Conservation (phyloP, 1,140 invertebrate genomes). For the Sarcophaga bullata region DNA sequence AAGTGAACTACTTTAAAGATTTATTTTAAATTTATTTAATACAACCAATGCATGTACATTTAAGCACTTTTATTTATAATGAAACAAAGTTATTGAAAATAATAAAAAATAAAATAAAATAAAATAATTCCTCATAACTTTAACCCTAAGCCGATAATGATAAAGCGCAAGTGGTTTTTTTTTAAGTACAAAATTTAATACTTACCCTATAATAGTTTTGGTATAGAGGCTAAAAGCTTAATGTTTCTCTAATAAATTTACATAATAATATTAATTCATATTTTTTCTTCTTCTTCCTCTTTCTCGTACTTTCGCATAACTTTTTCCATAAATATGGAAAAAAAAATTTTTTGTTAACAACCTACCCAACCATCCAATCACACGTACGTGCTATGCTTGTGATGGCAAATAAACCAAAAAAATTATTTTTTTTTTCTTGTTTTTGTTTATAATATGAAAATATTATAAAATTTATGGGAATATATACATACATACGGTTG, state of each 20-base stretch:
- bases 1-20: background rate
- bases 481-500: background rate
- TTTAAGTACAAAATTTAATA: background rate
- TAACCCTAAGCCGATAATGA: background rate
- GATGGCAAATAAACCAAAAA: background rate
- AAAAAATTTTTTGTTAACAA: background rate
- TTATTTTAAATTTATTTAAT: background rate
- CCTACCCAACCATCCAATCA: background rate
- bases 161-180: conserved; percentile 34
- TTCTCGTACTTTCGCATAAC: background rate
- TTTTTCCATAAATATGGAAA: background rate
- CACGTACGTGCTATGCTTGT: conserved; percentile 10
- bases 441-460: background rate
- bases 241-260: conserved; percentile 28
- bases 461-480: background rate
- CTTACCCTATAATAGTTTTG: background rate
- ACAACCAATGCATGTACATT: background rate
- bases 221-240: background rate
- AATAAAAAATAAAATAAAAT: background rate
- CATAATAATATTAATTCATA: conserved; percentile 36
- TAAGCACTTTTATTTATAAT: background rate
- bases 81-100: background rate
- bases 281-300: background rate
- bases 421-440: background rate
- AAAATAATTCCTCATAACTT: background rate